phyloP scores from a whole-genome alignment of 37 sponge, comb jelly and placozoan species.

The Beroe ovata region DNA sequence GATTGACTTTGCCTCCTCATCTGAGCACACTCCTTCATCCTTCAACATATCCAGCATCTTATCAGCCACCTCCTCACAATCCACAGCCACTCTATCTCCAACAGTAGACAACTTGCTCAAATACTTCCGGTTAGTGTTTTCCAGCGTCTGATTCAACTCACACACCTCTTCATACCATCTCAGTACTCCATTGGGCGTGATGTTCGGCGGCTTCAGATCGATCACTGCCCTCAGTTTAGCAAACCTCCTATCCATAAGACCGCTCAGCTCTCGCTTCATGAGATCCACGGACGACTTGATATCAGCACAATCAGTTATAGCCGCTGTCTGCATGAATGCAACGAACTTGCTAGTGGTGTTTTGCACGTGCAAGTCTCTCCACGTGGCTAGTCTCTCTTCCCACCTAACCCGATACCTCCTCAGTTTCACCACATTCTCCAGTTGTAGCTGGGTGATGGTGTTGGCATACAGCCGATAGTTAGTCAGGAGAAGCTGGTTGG shows the following conservation, averaged over 20 bases:
- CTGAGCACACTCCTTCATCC: conserved; percentile 38
- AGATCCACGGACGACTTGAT: not conserved
- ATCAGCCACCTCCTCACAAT: conserved; percentile 47
- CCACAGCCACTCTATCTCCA: conserved; percentile 7
- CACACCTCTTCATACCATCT: conserved; percentile 59
- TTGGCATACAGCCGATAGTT: conserved; percentile 44
- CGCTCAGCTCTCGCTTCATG: conserved; percentile 24
- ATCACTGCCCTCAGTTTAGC: not conserved
- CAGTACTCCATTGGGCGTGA: not conserved
- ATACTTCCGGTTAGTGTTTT: conserved; percentile 47
- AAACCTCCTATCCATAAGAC: conserved; percentile 23
- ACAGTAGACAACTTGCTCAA: not conserved
- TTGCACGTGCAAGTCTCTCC: conserved; percentile 35
- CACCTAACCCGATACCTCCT: conserved; percentile 13
- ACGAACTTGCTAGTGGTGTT: conserved; percentile 20
- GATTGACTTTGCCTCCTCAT: not conserved
- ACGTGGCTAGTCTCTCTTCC: conserved; percentile 63
- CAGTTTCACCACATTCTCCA: conserved; percentile 48
- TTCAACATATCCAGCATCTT: conserved; percentile 17
- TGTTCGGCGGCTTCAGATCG: not conserved
- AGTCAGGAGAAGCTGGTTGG: conserved; percentile 19
- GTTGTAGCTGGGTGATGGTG: conserved; percentile 46
- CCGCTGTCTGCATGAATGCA: conserved; percentile 43
- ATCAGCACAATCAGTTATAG: conserved; percentile 40
- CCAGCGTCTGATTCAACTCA: conserved; percentile 8